Evolutionary conservation across 1,140 invertebrate species (phyloP), one percentile per base, ranked within the genome.

Genomic region (Tachypleus tridentatus): DNA sequence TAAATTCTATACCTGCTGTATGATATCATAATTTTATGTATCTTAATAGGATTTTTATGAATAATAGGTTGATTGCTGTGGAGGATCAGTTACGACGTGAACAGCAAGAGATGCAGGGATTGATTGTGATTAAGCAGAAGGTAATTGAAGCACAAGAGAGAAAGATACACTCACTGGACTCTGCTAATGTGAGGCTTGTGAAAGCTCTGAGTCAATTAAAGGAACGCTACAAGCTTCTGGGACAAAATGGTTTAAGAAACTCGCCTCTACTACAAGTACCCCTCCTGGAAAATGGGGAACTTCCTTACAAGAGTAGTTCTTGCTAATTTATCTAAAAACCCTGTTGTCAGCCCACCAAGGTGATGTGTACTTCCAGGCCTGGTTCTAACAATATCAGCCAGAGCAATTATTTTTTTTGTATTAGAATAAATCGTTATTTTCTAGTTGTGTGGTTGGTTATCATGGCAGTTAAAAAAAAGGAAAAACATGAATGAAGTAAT

Each of bases 61-160:
- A 29, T 29, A 70, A 56, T 74, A 91, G 89, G 77, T 83, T 93
- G 73, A 87, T 92, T 70, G 86, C 85, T 72, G 87, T 92, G 71
- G 91, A 94, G 80, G 89, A 93, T 75, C 90, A 93, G 76, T 78
- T 93, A 68, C 84, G 88, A 64, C 83, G 85, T 64, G 90, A 94
- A 73, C 90, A 93, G 72, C 83, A 86, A 66, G 89, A 91, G 77
- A 89, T 93, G 86, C 86, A 88, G 56, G 83, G 86, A 66, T 84
- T 89, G 64, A 76, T 93, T 57, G 85, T 85, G 63, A 87, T 90
- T 79, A 95, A 93, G 77, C 89, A 94, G 80, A 84, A 87, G 70
- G 86, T 93, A 70, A 93, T 95, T 72, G 90, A 93, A 76, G 88
- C 87, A 64, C 91, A 93, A 77, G 89, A 92, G 72, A 87, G 90